These are phyloP conservation scores for Parazoanthus atlanticus DNA, from an alignment of 92 coral and sea anemone genomes.

Conservation along the genomic window DNA sequence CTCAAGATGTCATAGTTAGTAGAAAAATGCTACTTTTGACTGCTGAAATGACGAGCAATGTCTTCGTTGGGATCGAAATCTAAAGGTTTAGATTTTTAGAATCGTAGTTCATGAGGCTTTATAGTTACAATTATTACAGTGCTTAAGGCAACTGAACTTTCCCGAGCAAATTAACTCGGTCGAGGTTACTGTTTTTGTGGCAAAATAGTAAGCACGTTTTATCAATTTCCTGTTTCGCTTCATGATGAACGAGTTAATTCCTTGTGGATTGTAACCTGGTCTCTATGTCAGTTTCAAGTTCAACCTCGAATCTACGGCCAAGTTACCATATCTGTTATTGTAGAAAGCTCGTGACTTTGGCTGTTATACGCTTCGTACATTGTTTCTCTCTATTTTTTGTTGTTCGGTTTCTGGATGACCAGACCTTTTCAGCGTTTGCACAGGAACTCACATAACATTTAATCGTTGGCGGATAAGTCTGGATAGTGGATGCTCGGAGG, in stretches of 20 bases:
- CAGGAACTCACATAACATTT: neutral
- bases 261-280: neutral
- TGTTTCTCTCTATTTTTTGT: neutral
- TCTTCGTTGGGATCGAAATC: neutral
- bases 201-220: neutral
- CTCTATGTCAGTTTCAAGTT: neutral
- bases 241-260: neutral
- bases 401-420: neutral
- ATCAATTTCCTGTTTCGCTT: neutral
- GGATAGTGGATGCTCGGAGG: neutral
- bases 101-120: neutral
- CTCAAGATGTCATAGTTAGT: neutral
- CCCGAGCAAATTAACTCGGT: slow-evolving; percentile 12
- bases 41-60: neutral
- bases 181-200: neutral
- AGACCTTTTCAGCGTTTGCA: neutral
- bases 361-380: neutral
- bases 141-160: neutral
- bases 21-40: neutral
- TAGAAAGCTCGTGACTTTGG: neutral
- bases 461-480: neutral
- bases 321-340: neutral
- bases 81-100: neutral
- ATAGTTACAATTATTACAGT: neutral
- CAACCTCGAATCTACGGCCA: neutral